These are phyloP conservation scores for Eriocheir sinensis DNA, from an alignment of 1,140 invertebrate species.

Conservation along the genomic window DNA sequence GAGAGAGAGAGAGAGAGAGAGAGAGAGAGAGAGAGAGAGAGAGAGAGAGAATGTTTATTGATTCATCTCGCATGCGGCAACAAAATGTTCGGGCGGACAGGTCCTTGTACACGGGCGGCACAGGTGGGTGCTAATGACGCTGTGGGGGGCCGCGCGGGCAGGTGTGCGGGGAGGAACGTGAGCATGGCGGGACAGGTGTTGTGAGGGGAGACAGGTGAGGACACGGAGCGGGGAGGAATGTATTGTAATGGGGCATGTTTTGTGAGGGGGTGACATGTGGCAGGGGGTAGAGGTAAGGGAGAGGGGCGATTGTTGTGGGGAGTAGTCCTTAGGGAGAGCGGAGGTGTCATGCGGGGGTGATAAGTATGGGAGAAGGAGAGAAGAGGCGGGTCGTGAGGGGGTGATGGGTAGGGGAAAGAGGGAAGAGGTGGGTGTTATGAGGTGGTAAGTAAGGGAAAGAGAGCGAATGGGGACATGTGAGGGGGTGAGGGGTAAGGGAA, in stretches of 20 bases:
- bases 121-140: no score
- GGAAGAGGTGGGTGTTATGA: background rate
- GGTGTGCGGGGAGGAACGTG: background rate
- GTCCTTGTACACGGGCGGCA: no score
- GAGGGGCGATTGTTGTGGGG: background rate
- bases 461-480: background rate
- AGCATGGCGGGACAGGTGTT: background rate
- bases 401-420: background rate
- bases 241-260: background rate
- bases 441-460: background rate
- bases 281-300: background rate
- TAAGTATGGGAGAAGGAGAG: background rate
- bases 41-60: no score
- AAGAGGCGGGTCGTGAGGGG: background rate
- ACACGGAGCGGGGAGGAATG: background rate
- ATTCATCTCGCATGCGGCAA: no score
- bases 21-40: background rate
- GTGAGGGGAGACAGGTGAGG: background rate
- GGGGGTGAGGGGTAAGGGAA: background rate
- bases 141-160: no score
- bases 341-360: background rate
- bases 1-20: background rate
- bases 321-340: background rate
- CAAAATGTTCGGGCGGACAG: no score
- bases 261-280: background rate